Evolutionary conservation across 2,113 vertebrate genomes (phyloP).

Genomic region (Corythornis madagascariensis): DNA sequence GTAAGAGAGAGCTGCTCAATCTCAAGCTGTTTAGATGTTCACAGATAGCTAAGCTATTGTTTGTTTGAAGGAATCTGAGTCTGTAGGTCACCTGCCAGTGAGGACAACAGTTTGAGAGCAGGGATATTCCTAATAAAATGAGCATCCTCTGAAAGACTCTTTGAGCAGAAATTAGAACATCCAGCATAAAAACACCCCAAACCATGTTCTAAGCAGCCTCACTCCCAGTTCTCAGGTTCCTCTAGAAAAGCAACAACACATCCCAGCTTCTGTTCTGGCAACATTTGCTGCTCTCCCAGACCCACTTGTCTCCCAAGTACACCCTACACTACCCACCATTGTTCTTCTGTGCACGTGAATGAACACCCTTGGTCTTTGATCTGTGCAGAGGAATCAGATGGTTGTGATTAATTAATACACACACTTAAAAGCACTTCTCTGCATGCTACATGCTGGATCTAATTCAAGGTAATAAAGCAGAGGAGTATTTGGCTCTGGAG

Average conservation of each 20-base stretch:
- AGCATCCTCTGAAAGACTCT: not conserved
- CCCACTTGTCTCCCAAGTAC: not conserved
- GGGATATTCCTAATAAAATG: not conserved
- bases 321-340: not conserved
- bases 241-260: not conserved
- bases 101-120: not conserved
- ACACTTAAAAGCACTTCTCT: not conserved
- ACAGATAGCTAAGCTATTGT: not conserved
- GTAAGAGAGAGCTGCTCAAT: not conserved
- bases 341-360: not conserved
- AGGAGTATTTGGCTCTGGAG: not conserved
- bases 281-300: not conserved
- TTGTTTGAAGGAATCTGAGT: not conserved
- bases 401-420: not conserved
- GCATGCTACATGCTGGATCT: not conserved
- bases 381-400: not conserved
- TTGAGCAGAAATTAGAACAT: not conserved
- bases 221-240: not conserved
- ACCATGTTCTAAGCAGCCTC: not conserved
- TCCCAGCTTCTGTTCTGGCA: not conserved
- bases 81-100: not conserved
- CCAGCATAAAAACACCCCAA: not conserved
- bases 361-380: not conserved
- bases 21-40: not conserved
- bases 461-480: not conserved